Percentiles rank a stretch among this genome's conserved stretches.
Conservation (phyloP, 2,113 vertebrate species). For the Alces alces region DNA sequence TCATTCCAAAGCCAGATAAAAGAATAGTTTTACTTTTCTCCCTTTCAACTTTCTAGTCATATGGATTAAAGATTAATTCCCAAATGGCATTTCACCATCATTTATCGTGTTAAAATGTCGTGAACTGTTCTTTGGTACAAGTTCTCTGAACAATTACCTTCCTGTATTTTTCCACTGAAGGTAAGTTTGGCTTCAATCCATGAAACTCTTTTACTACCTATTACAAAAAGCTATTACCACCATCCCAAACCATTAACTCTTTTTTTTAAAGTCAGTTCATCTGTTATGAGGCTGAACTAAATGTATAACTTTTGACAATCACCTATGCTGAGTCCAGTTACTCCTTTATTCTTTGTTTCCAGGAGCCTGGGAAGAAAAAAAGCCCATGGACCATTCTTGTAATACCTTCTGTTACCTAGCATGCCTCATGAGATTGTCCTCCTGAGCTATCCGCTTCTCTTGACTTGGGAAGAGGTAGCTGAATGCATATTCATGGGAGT, state of each 20-base stretch:
- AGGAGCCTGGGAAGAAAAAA: not conserved
- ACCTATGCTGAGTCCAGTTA: not conserved
- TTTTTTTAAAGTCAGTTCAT: not conserved
- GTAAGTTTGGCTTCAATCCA: not conserved
- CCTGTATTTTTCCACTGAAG: not conserved
- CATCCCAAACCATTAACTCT: constrained; percentile 18
- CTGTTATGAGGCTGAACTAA: constrained; percentile 25
- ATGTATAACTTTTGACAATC: not conserved
- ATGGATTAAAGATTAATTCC: constrained; percentile 15
- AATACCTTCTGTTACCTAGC: not conserved
- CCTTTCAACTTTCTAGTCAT: not conserved
- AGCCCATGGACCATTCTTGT: not conserved
- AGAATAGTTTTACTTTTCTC: not conserved
- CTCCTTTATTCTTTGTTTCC: not conserved
- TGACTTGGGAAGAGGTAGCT: not conserved
- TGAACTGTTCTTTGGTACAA: not conserved
- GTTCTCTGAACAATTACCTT: constrained; percentile 44
- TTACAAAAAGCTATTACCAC: constrained; percentile 54
- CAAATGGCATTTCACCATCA: not conserved
- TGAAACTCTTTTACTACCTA: constrained; percentile 42
- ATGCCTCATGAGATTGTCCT: not conserved
- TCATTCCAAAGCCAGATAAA: not conserved
- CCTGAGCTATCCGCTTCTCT: not conserved
- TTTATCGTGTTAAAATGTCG: not conserved
- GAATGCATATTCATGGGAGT: not conserved